phyloP scores from a whole-genome alignment of 1,140 invertebrate genomes.

The Drosophila orena region DNA sequence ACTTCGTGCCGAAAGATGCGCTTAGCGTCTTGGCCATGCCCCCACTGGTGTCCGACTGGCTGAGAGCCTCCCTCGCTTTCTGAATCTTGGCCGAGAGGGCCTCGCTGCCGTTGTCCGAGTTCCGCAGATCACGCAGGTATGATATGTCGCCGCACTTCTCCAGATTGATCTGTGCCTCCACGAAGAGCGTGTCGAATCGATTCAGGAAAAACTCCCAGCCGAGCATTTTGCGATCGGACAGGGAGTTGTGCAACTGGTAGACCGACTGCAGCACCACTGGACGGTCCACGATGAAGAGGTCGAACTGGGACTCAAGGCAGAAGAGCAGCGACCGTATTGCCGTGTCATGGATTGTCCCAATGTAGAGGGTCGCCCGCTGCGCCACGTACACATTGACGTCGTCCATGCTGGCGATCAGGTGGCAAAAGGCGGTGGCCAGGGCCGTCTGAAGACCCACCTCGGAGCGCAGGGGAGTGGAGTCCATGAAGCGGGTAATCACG shows the following conservation, averaged over 20 bases:
- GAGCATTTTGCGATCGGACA: slow-evolving; percentile 95
- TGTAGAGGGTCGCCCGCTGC: slow-evolving; percentile 95
- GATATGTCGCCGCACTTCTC: slow-evolving; percentile 93
- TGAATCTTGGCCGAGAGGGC: slow-evolving; percentile 94
- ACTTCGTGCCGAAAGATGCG: slow-evolving; percentile 95
- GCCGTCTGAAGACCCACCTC: slow-evolving; percentile 95
- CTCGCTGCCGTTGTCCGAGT: slow-evolving; percentile 95
- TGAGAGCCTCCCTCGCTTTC: slow-evolving; percentile 95
- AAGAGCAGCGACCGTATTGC: slow-evolving; percentile 93
- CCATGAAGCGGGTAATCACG: slow-evolving; percentile 96
- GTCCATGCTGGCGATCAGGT: slow-evolving; percentile 97
- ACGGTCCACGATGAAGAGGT: slow-evolving; percentile 97
- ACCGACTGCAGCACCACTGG: slow-evolving; percentile 98
- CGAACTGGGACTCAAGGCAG: slow-evolving; percentile 96
- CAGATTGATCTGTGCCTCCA: slow-evolving; percentile 96
- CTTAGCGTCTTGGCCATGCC: slow-evolving; percentile 92
- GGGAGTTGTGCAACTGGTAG: slow-evolving; percentile 96
- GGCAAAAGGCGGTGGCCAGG: slow-evolving; percentile 98
- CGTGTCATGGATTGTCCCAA: slow-evolving; percentile 96
- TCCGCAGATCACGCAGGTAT: slow-evolving; percentile 94
- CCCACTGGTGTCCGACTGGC: slow-evolving; percentile 87
- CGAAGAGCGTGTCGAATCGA: slow-evolving; percentile 97
- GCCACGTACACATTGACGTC: slow-evolving; percentile 97
- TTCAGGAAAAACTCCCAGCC: slow-evolving; percentile 99
- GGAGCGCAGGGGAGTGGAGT: slow-evolving; percentile 93